Evolutionary conservation across 2,888 invertebrate genomes (phyloP).

Genomic region (Serripes groenlandicus): DNA sequence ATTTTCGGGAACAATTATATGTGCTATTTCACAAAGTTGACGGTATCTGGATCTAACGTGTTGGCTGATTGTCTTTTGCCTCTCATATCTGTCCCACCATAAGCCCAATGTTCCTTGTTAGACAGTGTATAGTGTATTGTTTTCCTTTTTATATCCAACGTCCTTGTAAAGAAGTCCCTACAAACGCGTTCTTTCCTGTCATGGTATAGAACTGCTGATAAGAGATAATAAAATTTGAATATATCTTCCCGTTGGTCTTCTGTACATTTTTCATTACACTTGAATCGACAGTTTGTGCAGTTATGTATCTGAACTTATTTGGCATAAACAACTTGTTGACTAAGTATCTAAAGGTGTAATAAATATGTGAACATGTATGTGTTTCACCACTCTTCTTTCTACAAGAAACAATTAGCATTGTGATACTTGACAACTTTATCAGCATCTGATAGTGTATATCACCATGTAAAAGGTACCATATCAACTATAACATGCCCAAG

Average conservation of each 20-base stretch:
- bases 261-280: neutral
- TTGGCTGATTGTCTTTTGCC: neutral
- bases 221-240: slow-evolving; percentile 10
- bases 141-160: slow-evolving; percentile 51
- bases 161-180: slow-evolving; percentile 45
- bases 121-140: slow-evolving; percentile 39
- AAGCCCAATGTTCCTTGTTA: neutral
- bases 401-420: too few species aligned
- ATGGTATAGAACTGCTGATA: slow-evolving; percentile 47
- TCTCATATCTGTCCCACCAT: neutral
- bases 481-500: too few species aligned
- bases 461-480: too few species aligned
- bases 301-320: too few species aligned
- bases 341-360: too few species aligned
- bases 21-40: neutral
- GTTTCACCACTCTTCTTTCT: too few species aligned
- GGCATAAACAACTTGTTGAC: too few species aligned
- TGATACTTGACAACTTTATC: too few species aligned
- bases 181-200: slow-evolving; percentile 59
- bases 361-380: too few species aligned
- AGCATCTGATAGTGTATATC: too few species aligned
- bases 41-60: neutral
- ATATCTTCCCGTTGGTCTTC: neutral
- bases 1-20: neutral
- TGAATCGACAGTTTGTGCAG: neutral